These are phyloP conservation scores for Drosophila kokeensis DNA, from an alignment of 2,888 invertebrate species.

Conservation along the genomic window DNA sequence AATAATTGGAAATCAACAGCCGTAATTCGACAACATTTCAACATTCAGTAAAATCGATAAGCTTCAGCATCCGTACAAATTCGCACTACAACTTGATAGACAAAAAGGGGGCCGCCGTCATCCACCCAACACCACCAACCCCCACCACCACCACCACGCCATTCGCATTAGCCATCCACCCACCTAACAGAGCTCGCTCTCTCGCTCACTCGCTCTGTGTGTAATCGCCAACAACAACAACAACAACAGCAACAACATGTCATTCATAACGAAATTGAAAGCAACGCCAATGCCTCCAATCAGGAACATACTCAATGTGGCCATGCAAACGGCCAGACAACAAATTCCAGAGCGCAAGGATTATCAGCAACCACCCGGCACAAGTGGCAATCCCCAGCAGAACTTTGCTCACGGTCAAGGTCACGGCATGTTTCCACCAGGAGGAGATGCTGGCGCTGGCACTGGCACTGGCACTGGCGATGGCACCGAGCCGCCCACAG, in stretches of 20 bases:
- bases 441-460: constrained; percentile 10
- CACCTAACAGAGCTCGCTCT: constrained; percentile 24
- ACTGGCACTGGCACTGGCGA: constrained; percentile 3
- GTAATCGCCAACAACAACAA: constrained; percentile 81
- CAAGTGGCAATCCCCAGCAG: constrained; percentile 60
- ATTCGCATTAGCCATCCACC: constrained; percentile 81
- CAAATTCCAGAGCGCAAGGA: constrained; percentile 89
- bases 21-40: constrained; percentile 46
- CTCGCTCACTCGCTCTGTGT: constrained; percentile 1
- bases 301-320: constrained; percentile 91
- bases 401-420: constrained; percentile 62
- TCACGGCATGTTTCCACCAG: constrained; percentile 51
- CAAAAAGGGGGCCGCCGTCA: constrained; percentile 58
- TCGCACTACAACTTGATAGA: constrained; percentile 45
- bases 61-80: constrained; percentile 58
- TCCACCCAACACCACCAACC: constrained; percentile 44
- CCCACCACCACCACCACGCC: constrained; percentile 41
- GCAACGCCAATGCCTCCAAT: constrained; percentile 91
- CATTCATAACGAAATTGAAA: constrained; percentile 86
- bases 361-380: constrained; percentile 84
- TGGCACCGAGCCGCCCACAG: constrained; percentile 72
- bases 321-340: constrained; percentile 92
- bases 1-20: constrained; percentile 15
- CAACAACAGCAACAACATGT: constrained; percentile 85
- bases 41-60: constrained; percentile 80